Base-by-base conservation (phyloP, 2,797 vertebrate species). In the Glossophaga mutica region DNA sequence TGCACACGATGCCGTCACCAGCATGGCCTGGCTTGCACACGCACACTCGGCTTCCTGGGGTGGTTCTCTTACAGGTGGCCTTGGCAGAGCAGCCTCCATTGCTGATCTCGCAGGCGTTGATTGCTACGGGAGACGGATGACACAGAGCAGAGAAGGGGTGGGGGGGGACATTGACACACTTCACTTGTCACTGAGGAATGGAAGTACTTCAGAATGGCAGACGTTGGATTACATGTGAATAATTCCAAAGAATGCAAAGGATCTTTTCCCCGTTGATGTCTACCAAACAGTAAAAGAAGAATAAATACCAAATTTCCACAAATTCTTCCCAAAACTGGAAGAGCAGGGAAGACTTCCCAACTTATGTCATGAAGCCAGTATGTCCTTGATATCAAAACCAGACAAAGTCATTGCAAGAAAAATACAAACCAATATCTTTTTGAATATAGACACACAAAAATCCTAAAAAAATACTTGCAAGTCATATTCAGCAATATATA, bases 1-100 rank as follows among this genome's bases (percentile, higher is more conserved):
- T 57, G 96, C 99, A 99, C 93, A 99, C 98, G 2, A 99, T 97
- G 22, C 99, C 99, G 0, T 99, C 99, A 0, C 99, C 99, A 0
- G 90, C 73, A 94, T 99, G 99, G 0, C 99, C 99, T 0, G 79
- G 5, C 0, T 84, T 97, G 97, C 99, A 99, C 57, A 98, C 4
- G 0, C 99, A 99, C 0, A 67, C 94, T 86, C 99, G 98, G 0
- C 85, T 98, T 50, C 99, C 99, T 0, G 99, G 99, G 0, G 95
- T 98, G 3, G 99, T 99, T 96, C 98, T 98, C 89, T 99, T 99
- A 96, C 99, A 99, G 87, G 99, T 94, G 0, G 99, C 99, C 32
- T 98, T 82, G 42, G 68, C 14, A 21, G 99, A 99, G 48, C 99
- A 99, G 42, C 99, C 99, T 1, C 99, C 99, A 0, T 99, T 99